Percentiles rank a stretch among this genome's conserved stretches.
Evolutionary conservation across 1,140 invertebrate species (phyloP).

Genomic region (Drosophila pseudoobscura): DNA sequence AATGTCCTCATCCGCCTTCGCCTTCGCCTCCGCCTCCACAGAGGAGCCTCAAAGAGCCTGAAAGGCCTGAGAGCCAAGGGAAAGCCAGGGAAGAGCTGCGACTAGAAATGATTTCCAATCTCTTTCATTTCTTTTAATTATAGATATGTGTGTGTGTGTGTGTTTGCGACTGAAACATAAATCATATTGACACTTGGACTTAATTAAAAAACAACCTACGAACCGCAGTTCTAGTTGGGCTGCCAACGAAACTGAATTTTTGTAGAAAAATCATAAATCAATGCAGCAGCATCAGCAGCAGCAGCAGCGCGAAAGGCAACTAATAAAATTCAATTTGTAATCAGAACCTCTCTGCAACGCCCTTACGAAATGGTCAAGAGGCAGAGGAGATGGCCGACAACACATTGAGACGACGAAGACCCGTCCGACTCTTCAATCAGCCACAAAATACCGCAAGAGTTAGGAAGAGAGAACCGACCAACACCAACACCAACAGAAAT

Average conservation of each 20-base stretch:
- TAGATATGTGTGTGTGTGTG: conserved; percentile 39
- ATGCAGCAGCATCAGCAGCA: conserved; percentile 29
- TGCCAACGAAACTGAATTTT: conserved; percentile 1
- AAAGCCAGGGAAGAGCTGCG: conserved; percentile 40
- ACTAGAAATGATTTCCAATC: conserved; percentile 38
- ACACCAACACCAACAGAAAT: too few species aligned
- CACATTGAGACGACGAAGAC: too few species aligned
- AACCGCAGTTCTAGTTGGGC: conserved; percentile 33
- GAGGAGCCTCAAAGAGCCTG: not conserved
- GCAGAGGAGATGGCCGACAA: conserved; percentile 7
- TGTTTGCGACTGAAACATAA: conserved; percentile 46
- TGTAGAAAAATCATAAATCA: conserved; percentile 75
- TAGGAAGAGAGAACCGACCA: conserved; percentile 32
- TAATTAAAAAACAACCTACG: conserved; percentile 63
- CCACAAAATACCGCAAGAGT: conserved; percentile 58
- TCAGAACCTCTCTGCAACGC: conserved; percentile 66
- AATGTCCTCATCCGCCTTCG: conserved; percentile 48
- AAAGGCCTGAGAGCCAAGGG: conserved; percentile 35
- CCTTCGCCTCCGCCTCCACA: not conserved
- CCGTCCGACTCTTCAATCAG: conserved; percentile 1
- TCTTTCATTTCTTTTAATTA: conserved; percentile 62
- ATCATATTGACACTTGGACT: conserved; percentile 71
- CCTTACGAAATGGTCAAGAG: conserved; percentile 41
- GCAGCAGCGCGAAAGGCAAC: conserved; percentile 47
- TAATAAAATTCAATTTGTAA: conserved; percentile 80